These are phyloP conservation scores for Andricus quercusramuli DNA, from an alignment of 2,888 invertebrate genomes.

Conservation along the genomic window DNA sequence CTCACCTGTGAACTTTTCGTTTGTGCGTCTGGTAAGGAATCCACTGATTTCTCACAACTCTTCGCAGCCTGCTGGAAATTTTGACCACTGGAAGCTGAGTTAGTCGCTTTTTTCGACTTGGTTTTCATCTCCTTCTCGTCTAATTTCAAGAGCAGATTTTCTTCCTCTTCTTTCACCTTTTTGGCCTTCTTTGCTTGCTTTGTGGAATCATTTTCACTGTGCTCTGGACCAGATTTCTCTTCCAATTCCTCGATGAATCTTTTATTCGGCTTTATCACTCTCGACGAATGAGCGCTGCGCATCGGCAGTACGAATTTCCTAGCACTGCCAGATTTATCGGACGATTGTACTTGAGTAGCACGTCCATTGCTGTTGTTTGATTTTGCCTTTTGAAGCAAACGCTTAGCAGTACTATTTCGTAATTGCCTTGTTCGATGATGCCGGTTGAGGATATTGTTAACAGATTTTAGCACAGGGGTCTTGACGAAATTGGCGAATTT, in stretches of 20 bases:
- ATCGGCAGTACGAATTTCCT: constrained; percentile 89
- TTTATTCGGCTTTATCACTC: constrained; percentile 92
- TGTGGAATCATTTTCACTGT: constrained; percentile 64
- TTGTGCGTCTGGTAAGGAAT: constrained; percentile 59
- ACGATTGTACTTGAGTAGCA: constrained; percentile 63
- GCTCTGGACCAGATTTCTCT: constrained; percentile 72
- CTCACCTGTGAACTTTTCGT: constrained; percentile 27
- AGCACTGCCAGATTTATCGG: constrained; percentile 77
- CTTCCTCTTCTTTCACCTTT: constrained; percentile 54
- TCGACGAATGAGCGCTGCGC: constrained; percentile 90
- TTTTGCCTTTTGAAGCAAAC: constrained; percentile 74
- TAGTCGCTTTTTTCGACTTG: constrained; percentile 58
- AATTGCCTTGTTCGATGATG: constrained; percentile 73
- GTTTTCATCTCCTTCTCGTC: constrained; percentile 66
- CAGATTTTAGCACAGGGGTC: constrained; percentile 71
- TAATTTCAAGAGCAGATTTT: constrained; percentile 49
- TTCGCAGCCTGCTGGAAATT: constrained; percentile 52
- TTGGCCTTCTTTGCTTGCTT: constrained; percentile 69
- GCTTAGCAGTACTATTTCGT: constrained; percentile 74
- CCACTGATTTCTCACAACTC: constrained; percentile 51
- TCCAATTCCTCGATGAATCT: constrained; percentile 87
- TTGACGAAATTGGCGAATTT: constrained; percentile 66
- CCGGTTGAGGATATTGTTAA: constrained; percentile 73
- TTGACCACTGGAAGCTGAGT: constrained; percentile 47
- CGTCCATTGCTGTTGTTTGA: constrained; percentile 63